Base-by-base conservation (phyloP, 1,140 invertebrate species). In the Drosophila sturtevanti region DNA sequence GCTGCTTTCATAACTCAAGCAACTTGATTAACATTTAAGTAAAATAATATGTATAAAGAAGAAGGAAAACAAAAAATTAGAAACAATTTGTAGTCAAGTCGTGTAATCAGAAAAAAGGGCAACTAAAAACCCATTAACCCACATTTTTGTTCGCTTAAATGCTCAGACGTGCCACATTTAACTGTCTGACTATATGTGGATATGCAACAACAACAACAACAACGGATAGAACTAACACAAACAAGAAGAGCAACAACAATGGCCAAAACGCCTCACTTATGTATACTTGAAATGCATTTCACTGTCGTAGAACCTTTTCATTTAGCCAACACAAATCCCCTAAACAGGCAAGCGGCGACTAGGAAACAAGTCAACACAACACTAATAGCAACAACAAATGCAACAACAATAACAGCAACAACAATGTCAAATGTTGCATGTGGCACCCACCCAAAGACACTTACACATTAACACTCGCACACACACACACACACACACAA, bases 121-220 rank as follows among this genome's bases (percentile, higher is more conserved):
- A 87, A 87, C 82, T 89, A 82, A 79, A 89, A 89, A 89, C 84
- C 79, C 82, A 89, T 87, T 87, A 84, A 84, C 84, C 82, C 82
- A 87, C 75, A 89, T 87, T 87, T 81, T 72, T 79, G 63, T 79
- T 63, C 84, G 68, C 79, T 69, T 89, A 79, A 89, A 84, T 89
- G 84, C 76, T 65, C 58, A 75, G 54, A 66, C 72, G 79, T 87
- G 70, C 48, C 61, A 65, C 71, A 76, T 61, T 68, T 74, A 77
- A 55, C 59, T 62, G 52, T 69, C 81, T 55, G 65, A 18, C 16
- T 48, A 7, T 70, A 51, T 27, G 48, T 75, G 58, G 37, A 63
- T 56, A 21, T 55, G 24, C 66, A 52, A 37, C 52, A 31, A 31
- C 6, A 31, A 31, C 27, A 31, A 31, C 27, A 31, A 48, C 51